phyloP scores from a whole-genome alignment of 2,888 invertebrate genomes.

The Limnephilus marmoratus region DNA sequence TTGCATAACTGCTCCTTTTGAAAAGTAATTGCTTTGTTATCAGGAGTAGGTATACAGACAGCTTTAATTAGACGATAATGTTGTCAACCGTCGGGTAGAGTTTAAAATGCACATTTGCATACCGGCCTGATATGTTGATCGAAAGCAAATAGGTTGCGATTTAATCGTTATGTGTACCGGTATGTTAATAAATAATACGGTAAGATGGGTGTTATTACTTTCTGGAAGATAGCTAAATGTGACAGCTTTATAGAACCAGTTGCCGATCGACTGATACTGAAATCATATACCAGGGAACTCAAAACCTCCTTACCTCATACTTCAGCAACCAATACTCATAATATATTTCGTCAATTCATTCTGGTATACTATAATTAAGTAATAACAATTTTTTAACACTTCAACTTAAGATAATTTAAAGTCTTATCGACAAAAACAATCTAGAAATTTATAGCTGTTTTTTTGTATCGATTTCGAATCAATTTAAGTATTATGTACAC shows the following conservation, averaged over 20 bases:
- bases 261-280: not conserved
- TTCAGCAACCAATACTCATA: not conserved
- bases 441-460: no score
- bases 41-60: not conserved
- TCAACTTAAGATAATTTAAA: not conserved
- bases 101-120: constrained; percentile 6
- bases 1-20: not conserved
- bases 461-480: no score
- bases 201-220: not conserved
- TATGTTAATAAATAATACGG: not conserved
- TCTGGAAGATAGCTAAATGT: not conserved
- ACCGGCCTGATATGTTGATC: constrained; percentile 24
- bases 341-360: not conserved
- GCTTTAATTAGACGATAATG: not conserved
- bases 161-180: not conserved
- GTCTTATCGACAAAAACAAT: not conserved
- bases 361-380: not conserved
- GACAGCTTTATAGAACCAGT: not conserved
- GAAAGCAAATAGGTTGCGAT: constrained; percentile 38
- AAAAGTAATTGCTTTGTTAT: constrained; percentile 29
- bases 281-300: not conserved
- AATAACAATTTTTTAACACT: not conserved
- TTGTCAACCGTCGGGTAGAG: not conserved
- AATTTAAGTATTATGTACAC: not conserved
- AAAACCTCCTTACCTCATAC: no score